Evolutionary conservation across 35 echinoderm and acorn worm species (phyloP).

Genomic region (Eucidaris tribuloides): DNA sequence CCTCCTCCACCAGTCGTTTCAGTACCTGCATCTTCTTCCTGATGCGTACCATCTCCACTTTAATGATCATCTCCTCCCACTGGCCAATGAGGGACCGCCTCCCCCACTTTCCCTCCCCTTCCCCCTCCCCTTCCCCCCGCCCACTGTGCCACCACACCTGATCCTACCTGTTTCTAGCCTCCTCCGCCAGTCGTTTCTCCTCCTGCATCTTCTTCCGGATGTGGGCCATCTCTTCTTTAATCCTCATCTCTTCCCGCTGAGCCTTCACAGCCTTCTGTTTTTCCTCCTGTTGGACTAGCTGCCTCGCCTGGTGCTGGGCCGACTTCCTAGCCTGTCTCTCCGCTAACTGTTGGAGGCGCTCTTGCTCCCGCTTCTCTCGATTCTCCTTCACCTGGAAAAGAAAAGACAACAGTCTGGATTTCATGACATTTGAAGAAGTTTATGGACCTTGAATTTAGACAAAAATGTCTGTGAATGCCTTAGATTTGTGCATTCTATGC

Average conservation of each 20-base stretch:
- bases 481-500: neutral
- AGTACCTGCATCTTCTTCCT: constrained; percentile 74
- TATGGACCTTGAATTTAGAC: neutral
- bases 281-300: constrained; percentile 87
- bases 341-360: constrained; percentile 28
- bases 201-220: constrained; percentile 79
- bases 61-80: constrained; percentile 69
- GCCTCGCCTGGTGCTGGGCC: constrained; percentile 73
- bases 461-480: neutral
- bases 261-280: constrained; percentile 39
- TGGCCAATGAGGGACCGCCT: no score
- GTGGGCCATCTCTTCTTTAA: constrained; percentile 82
- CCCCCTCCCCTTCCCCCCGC: no score
- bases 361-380: constrained; percentile 63
- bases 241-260: constrained; percentile 71
- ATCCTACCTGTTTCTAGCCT: constrained; percentile 50
- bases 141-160: no score
- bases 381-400: constrained; percentile 76
- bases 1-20: constrained; percentile 48
- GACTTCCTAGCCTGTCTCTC: constrained; percentile 46
- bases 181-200: constrained; percentile 48
- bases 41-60: constrained; percentile 81
- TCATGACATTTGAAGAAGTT: neutral
- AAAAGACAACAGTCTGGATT: neutral
- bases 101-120: no score